Base-by-base conservation (phyloP, 2,888 invertebrate genomes). In the Leptinotarsa rubiginosa region DNA sequence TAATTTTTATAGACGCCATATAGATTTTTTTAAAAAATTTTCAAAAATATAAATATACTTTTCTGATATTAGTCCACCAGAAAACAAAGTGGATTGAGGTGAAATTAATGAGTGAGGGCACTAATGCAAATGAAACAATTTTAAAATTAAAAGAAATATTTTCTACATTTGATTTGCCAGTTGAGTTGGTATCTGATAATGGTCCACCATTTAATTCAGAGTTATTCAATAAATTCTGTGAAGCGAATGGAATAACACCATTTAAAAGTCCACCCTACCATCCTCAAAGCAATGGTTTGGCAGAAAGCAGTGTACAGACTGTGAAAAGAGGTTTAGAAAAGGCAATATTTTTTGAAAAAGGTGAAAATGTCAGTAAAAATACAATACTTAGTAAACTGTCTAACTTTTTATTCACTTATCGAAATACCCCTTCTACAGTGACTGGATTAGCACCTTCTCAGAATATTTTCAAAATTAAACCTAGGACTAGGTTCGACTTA, bases 241-340 rank as follows among this genome's bases (percentile, higher is more conserved):
- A 77, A 70, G 67, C 75, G 47, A 81, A 82, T 73, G 80, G 81
- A 25, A 81, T 81, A 20, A 82, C 77, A 72, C 71, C 73, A 47
- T 56, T 78, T 10, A 78, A 78, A 75, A 70, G 77, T 4, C 75
- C 81, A 59, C 80, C 78, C 4, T 76, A 77, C 65, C 80, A 81
- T 65, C 79, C 80, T 16, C 76, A 77, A 41, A 41, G 41, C 10
- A 41, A 10, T 31, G 31, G 41, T 41, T 41, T 41, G 10, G 10
- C 41, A 41, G 41, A 41, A 41, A 41, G 41, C 10, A 1, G 41
- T 41, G 41, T 10, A 41, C 41, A 41, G 7, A 41, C 10, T 41
- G 41, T 41, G 10, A 41, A 41, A 41, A 41, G 2, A 31, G 10
- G 10, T 31, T 31, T 10, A 31, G 31, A 31, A 31, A 31, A 41